Evolutionary conservation across 2,888 invertebrate genomes (phyloP).

Genomic region (Ctenicera cuprea): DNA sequence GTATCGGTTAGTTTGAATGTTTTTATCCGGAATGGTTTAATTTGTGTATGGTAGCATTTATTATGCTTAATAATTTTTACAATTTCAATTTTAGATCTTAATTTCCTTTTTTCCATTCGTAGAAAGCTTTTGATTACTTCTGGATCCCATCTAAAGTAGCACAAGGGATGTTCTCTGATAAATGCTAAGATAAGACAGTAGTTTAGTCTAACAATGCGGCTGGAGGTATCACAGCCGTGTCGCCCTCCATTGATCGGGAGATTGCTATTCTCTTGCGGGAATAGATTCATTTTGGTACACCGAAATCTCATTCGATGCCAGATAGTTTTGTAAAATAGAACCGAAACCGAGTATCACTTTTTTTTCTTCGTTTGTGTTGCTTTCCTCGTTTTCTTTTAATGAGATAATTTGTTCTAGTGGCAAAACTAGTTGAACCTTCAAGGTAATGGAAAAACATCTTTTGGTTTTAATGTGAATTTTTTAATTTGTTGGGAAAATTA

Average conservation of each 20-base stretch:
- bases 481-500: too few relatives aligned
- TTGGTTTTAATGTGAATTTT: too few relatives aligned
- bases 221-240: slow-evolving; percentile 67
- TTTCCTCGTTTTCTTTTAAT: slow-evolving; percentile 20
- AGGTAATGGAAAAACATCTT: too few relatives aligned
- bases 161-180: slow-evolving; percentile 65
- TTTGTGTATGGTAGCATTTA: too few relatives aligned
- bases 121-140: slow-evolving; percentile 17
- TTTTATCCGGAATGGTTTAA: too few relatives aligned
- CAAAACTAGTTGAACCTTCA: neutral
- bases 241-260: slow-evolving; percentile 70
- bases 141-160: slow-evolving; percentile 45
- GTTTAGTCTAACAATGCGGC: slow-evolving; percentile 72
- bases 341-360: slow-evolving; percentile 24
- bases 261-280: slow-evolving; percentile 70
- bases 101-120: neutral
- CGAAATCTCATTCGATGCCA: slow-evolving; percentile 62
- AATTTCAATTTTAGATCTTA: too few relatives aligned
- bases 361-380: slow-evolving; percentile 11
- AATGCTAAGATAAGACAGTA: slow-evolving; percentile 70
- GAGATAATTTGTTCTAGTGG: slow-evolving; percentile 16
- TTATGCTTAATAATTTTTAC: too few relatives aligned
- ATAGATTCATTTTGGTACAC: slow-evolving; percentile 72
- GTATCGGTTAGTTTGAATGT: too few relatives aligned
- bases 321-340: slow-evolving; percentile 52